Percentiles rank a stretch among this genome's conserved stretches.
Conservation (phyloP, 2,113 vertebrate species). For the Tretioscincus oriximinensis region DNA sequence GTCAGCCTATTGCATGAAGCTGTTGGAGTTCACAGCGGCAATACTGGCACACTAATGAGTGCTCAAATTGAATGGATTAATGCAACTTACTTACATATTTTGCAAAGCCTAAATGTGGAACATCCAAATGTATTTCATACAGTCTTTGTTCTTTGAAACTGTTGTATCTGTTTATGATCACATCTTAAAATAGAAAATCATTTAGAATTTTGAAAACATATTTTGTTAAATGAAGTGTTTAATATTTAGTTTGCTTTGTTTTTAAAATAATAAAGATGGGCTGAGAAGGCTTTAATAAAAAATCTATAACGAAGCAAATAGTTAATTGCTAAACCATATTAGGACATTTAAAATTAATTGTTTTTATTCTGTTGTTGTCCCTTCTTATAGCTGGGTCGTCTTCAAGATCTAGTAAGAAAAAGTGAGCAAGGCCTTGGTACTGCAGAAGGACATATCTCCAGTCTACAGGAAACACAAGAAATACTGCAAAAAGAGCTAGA, state of each 20-base stretch:
- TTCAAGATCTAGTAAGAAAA: constrained; percentile 87
- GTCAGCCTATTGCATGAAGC: no score
- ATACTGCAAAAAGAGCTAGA: constrained; percentile 92
- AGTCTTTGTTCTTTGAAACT: neutral
- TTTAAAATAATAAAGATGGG: neutral
- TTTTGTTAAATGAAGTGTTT: neutral
- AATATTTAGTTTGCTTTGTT: neutral
- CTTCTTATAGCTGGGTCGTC: constrained; percentile 75
- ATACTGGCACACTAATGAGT: no score
- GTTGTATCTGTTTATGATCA: neutral
- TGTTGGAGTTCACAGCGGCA: no score
- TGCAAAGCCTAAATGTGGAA: neutral
- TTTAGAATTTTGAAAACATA: neutral
- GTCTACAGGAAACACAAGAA: constrained; percentile 90
- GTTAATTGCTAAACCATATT: neutral
- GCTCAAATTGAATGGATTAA: no score
- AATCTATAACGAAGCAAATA: neutral
- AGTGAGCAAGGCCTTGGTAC: constrained; percentile 86
- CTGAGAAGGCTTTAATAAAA: neutral
- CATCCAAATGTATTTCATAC: neutral
- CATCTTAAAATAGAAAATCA: neutral
- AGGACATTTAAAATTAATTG: neutral
- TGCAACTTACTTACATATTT: no score
- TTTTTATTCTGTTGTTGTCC: neutral
- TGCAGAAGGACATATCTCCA: constrained; percentile 89